Conservation (phyloP, 2,113 vertebrate genomes). For the Trachemys scripta region DNA sequence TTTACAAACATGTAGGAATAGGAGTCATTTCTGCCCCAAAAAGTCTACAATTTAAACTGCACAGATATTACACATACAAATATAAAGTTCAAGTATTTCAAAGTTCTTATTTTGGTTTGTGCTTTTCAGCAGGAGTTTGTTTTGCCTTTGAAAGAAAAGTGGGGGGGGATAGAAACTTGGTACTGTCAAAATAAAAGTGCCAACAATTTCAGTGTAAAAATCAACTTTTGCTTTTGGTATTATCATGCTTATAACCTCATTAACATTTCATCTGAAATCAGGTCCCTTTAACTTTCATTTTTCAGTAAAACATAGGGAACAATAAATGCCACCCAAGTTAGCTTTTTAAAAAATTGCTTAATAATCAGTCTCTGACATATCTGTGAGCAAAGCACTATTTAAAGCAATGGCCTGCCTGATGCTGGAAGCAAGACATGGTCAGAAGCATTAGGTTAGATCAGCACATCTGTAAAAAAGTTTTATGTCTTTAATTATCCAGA, state of each 20-base stretch:
- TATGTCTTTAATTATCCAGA: background rate
- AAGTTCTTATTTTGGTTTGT: background rate
- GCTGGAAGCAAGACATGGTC: background rate
- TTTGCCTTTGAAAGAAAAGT: slow-evolving; percentile 27
- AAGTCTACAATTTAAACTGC: background rate
- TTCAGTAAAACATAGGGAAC: background rate
- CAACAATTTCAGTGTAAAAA: background rate
- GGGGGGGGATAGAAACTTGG: background rate
- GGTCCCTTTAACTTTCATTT: background rate
- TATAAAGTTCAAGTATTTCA: background rate
- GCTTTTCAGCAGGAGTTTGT: background rate
- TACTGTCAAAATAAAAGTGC: background rate
- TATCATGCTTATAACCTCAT: background rate
- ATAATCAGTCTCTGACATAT: background rate
- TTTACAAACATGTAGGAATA: background rate
- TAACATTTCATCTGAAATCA: background rate
- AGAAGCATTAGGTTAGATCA: background rate
- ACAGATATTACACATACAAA: background rate
- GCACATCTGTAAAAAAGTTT: background rate
- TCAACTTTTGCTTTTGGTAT: background rate
- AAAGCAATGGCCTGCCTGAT: background rate
- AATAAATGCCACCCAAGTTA: background rate
- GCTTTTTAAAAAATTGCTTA: background rate
- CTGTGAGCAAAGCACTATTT: background rate
- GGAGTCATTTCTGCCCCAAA: background rate